Conservation (phyloP, 2,113 vertebrate species). For the Argyrosomus japonicus region DNA sequence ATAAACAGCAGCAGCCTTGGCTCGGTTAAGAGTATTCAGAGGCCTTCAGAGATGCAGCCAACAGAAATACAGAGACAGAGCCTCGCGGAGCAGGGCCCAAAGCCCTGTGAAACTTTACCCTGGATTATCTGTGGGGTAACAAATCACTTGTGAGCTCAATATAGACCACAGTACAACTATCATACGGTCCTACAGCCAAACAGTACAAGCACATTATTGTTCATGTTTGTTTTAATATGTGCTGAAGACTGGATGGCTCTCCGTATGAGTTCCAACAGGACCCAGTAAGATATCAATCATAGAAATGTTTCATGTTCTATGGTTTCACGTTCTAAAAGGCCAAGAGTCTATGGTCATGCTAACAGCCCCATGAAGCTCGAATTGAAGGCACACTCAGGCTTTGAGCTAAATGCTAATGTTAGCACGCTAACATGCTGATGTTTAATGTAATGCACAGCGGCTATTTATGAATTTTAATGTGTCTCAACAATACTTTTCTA, state of each 20-base stretch:
- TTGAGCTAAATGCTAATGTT: background rate
- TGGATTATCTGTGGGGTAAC: slow-evolving; percentile 24
- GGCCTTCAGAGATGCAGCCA: slow-evolving; percentile 35
- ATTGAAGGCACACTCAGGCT: background rate
- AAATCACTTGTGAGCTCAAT: slow-evolving; percentile 38
- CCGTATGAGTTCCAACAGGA: background rate
- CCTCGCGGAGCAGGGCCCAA: slow-evolving; percentile 20
- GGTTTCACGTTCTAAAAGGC: background rate
- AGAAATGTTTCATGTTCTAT: background rate
- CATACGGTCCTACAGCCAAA: slow-evolving; percentile 2
- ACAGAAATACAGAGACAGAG: slow-evolving; percentile 49
- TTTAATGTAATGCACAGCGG: too few species aligned
- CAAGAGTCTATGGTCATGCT: background rate
- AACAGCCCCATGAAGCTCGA: background rate
- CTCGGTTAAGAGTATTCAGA: slow-evolving; percentile 35
- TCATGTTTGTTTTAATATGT: slow-evolving; percentile 12
- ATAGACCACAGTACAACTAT: slow-evolving; percentile 21
- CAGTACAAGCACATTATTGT: slow-evolving; percentile 6
- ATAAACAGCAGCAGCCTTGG: slow-evolving; percentile 56
- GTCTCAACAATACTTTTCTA: too few species aligned
- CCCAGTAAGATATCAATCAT: background rate
- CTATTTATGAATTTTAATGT: too few species aligned
- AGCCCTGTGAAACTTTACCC: slow-evolving; percentile 47
- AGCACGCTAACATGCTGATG: background rate
- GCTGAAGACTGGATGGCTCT: background rate